Evolutionary conservation across 2,113 vertebrate species (phyloP).

Genomic region (Varanus salvator): DNA sequence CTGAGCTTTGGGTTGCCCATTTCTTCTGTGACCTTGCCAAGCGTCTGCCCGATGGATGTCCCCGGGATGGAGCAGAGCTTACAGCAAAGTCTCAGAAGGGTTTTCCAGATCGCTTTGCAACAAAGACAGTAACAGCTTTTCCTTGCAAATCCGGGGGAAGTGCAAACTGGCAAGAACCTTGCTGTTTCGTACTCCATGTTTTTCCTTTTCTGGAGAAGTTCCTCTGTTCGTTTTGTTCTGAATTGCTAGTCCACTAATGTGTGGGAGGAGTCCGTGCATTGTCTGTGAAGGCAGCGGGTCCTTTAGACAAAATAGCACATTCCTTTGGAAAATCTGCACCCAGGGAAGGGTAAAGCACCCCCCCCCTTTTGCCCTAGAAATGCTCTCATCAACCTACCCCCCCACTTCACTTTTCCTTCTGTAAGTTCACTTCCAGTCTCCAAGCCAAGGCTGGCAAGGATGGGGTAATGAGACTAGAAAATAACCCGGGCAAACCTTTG

Average conservation of each 20-base stretch:
- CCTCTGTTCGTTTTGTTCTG: not conserved
- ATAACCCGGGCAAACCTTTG: not conserved
- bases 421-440: not conserved
- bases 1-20: conserved; percentile 11
- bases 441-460: not conserved
- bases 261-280: not conserved
- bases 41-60: not conserved
- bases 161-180: not conserved
- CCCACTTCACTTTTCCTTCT: not conserved
- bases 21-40: not conserved
- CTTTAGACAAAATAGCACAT: not conserved
- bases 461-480: not conserved
- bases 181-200: not conserved
- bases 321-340: not conserved
- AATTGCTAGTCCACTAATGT: not conserved
- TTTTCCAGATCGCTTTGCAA: not conserved
- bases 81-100: not conserved
- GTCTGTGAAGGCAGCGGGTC: not conserved
- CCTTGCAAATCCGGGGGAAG: not conserved
- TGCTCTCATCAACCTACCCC: not conserved
- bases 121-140: not conserved
- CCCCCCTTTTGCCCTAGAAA: not conserved
- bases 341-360: not conserved
- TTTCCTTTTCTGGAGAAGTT: not conserved
- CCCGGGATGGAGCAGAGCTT: not conserved